phyloP scores from a whole-genome alignment of 2,888 invertebrate genomes.

The Saturnia pavonia region DNA sequence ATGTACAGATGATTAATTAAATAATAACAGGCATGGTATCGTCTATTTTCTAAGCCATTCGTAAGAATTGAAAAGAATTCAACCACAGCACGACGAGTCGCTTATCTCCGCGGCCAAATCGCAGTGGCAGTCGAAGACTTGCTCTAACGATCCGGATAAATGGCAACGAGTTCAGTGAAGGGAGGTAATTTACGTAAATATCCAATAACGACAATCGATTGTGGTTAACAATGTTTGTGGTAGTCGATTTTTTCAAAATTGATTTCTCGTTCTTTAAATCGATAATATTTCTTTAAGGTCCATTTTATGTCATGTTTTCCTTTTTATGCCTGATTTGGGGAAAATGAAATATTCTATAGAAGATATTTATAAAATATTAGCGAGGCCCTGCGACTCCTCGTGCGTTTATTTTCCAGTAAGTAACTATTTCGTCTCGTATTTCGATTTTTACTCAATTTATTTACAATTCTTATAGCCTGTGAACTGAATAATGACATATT shows the following conservation, averaged over 20 bases:
- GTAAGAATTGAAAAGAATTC: constrained; percentile 9
- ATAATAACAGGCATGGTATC: background rate
- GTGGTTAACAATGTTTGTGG: constrained; percentile 19
- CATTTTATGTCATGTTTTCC: background rate
- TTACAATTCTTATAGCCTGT: too few species aligned
- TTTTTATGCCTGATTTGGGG: background rate
- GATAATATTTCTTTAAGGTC: background rate
- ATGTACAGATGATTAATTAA: background rate
- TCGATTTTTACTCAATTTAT: too few species aligned
- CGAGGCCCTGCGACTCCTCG: too few species aligned
- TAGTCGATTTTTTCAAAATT: constrained; percentile 17
- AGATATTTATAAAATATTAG: background rate
- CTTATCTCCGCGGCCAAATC: constrained; percentile 57
- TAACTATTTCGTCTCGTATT: too few species aligned
- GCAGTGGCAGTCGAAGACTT: constrained; percentile 39
- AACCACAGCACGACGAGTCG: constrained; percentile 19
- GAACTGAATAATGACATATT: too few species aligned
- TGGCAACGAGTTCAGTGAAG: constrained; percentile 63
- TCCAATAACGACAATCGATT: constrained; percentile 50
- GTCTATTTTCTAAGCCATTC: background rate
- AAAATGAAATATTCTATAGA: background rate
- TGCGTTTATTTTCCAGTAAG: too few species aligned
- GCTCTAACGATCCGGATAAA: constrained; percentile 61
- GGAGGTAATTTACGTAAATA: constrained; percentile 61
- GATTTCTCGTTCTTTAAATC: background rate